Conservation (phyloP, 2,113 vertebrate genomes). For the Xiphophorus couchianus region DNA sequence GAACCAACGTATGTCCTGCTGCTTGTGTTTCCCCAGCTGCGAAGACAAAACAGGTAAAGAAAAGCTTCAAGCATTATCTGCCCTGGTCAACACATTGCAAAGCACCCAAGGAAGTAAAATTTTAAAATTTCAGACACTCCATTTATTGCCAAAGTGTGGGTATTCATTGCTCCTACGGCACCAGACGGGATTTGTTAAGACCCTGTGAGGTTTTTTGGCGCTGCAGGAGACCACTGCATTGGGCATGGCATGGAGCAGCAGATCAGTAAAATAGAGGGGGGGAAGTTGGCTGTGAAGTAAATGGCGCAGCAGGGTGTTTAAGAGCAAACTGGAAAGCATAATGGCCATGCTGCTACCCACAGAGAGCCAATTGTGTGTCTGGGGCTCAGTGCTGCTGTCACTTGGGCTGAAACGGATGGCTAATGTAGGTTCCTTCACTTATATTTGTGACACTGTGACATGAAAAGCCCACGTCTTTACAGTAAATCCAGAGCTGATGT, state of each 20-base stretch:
- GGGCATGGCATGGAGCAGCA: conserved; percentile 28
- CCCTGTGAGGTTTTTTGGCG: conserved; percentile 15
- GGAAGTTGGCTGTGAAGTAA: conserved; percentile 51
- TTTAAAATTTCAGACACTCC: conserved; percentile 36
- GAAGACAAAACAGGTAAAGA: conserved; percentile 13
- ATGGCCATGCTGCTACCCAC: conserved; percentile 45
- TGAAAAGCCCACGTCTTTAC: background rate
- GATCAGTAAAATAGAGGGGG: conserved; percentile 37
- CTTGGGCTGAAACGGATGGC: conserved; percentile 29
- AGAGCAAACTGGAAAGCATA: conserved; percentile 55
- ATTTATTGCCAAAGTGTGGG: background rate
- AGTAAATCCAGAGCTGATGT: background rate
- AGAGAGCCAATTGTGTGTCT: conserved; percentile 45
- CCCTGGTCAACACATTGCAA: conserved; percentile 1
- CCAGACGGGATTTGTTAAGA: conserved; percentile 30
- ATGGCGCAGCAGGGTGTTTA: conserved; percentile 53
- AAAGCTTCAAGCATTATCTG: conserved; percentile 11
- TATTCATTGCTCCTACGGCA: conserved; percentile 14
- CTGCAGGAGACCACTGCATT: conserved; percentile 20
- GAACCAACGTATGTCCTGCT: background rate
- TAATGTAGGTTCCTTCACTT: conserved; percentile 17
- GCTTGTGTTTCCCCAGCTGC: conserved; percentile 14
- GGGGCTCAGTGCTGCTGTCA: conserved; percentile 30
- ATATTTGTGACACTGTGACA: background rate
- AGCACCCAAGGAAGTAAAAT: conserved; percentile 15